Percentiles rank a stretch among this genome's conserved stretches.
Evolutionary conservation across 1,140 invertebrate species (phyloP).

Genomic region (Ganaspis sp.): DNA sequence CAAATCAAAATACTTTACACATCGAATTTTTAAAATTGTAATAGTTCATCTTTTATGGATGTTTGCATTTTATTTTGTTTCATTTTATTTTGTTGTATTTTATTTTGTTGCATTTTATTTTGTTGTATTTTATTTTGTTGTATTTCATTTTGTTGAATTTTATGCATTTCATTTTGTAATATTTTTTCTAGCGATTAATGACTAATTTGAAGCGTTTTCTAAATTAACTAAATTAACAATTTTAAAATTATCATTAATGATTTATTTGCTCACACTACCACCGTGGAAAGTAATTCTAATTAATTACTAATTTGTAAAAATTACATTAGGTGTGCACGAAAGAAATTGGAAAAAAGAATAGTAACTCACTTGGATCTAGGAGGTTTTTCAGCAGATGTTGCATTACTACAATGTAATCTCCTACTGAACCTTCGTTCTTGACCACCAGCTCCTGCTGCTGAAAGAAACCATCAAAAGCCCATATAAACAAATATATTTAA

Average conservation of each 20-base stretch:
- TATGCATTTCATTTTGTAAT: too few relatives aligned
- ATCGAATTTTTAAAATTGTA: too few relatives aligned
- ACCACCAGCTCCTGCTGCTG: slow-evolving; percentile 68
- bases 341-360: slow-evolving; percentile 35
- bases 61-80: too few relatives aligned
- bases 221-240: not conserved
- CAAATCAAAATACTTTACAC: too few relatives aligned
- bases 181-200: too few relatives aligned
- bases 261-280: not conserved
- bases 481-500: not conserved
- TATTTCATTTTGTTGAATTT: too few relatives aligned
- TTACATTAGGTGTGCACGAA: not conserved
- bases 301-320: not conserved
- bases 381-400: slow-evolving; percentile 67
- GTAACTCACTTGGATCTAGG: slow-evolving; percentile 75
- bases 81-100: too few relatives aligned
- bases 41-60: too few relatives aligned
- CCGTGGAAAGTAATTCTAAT: not conserved
- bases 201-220: not conserved
- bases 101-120: too few relatives aligned
- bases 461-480: slow-evolving; percentile 62
- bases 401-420: slow-evolving; percentile 71
- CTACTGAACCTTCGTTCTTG: slow-evolving; percentile 75
- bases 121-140: too few relatives aligned
- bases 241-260: not conserved